Percentiles rank a stretch among this genome's conserved stretches.
These are phyloP conservation scores for Microcebus griseorufus DNA, from an alignment of 2,113 vertebrate species.

Conservation along the genomic window DNA sequence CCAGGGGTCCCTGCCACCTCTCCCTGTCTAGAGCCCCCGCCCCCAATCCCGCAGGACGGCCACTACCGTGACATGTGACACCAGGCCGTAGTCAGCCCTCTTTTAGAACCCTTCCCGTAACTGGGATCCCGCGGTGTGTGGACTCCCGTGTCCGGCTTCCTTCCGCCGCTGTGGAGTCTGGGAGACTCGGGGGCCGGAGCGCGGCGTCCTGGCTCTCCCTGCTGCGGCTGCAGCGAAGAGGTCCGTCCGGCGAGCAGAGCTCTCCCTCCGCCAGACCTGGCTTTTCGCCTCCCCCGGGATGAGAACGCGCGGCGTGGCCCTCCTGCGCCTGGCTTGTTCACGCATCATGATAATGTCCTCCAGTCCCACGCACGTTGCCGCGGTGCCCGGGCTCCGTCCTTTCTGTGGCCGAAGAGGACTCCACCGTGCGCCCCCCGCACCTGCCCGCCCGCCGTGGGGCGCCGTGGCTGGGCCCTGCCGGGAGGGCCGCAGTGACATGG, in stretches of 20 bases:
- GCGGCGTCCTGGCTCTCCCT: rapidly evolving
- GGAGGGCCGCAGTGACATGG: background rate
- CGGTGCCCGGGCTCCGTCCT: background rate
- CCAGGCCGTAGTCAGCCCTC: rapidly evolving
- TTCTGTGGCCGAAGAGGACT: background rate
- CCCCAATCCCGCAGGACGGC: background rate
- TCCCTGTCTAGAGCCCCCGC: background rate
- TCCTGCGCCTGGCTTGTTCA: background rate
- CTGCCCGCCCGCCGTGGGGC: background rate
- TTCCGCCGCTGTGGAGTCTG: rapidly evolving
- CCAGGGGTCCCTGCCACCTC: background rate
- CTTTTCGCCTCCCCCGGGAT: background rate
- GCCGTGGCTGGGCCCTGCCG: background rate
- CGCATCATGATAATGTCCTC: background rate
- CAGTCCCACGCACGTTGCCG: background rate
- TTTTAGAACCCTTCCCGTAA: rapidly evolving
- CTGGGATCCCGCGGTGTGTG: rapidly evolving
- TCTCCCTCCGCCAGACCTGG: background rate
- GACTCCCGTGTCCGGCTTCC: rapidly evolving
- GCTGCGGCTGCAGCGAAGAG: too few species aligned
- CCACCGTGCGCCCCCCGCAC: too few species aligned
- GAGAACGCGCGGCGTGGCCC: background rate
- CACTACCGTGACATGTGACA: background rate
- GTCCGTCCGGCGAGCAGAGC: too few species aligned
- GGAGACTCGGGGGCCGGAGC: rapidly evolving